Base-by-base conservation (phyloP, 2,888 invertebrate species). In the Clostera curtula region DNA sequence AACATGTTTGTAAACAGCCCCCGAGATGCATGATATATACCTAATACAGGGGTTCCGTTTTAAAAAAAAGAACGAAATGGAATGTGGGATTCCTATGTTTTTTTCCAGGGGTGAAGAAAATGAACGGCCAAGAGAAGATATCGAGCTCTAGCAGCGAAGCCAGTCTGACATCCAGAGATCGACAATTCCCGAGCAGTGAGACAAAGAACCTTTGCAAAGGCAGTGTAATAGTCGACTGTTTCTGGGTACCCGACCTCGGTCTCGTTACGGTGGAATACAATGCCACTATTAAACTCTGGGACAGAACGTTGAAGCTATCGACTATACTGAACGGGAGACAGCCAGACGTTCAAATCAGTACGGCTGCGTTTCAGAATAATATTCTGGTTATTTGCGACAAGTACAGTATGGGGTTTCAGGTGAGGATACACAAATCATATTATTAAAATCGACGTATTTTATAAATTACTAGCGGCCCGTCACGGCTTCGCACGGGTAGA, bases 211-310 rank as follows among this genome's bases (percentile, higher is more conserved):
- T 73, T 0, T 64, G 57, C 28, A 69, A 63, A 24, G 50, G 56
- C 4, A 64, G 70, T 11, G 50, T 59, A 0, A 42, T 80, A 0
- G 65, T 83, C 0, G 67, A 71, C 10, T 75, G 79, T 28, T 82
- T 71, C 48, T 74, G 69, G 61, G 25, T 76, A 0, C 39, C 40
- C 5, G 63, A 63, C 7, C 27, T 60, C 1, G 75, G 79, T 0
- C 51, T 84, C 1, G 45, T 85, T 2, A 79, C 77, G 0, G 64
- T 85, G 0, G 79, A 80, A 26, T 57, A 53, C 6, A 80, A 79
- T 25, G 75, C 72, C 0, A 67, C 66, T 0, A 65, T 82, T 2
- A 82, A 83, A 29, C 51, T 82, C 3, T 85, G 84, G 84, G 57
- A 64, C 21, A 46, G 47, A 4, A 49, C 62, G 3, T 29, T 76